phyloP scores from a whole-genome alignment of 2,888 invertebrate genomes.

The Lepeophtheirus nordmannii region DNA sequence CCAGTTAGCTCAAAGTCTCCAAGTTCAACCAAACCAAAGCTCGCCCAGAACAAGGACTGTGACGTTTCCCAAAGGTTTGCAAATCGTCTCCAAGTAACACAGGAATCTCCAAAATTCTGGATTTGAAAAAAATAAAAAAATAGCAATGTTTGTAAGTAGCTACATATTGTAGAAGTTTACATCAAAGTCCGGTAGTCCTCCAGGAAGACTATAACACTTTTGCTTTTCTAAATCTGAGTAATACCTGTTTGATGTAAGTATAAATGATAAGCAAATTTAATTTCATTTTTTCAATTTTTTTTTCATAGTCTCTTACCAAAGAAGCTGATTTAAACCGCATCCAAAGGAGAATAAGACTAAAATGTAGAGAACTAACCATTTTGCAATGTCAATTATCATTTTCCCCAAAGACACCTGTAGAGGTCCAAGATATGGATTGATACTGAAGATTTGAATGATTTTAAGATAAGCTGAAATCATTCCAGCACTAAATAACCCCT shows the following conservation, averaged over 20 bases:
- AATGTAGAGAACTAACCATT: conserved; percentile 37
- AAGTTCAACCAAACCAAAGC: conserved; percentile 81
- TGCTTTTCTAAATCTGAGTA: conserved; percentile 56
- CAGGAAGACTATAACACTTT: conserved; percentile 57
- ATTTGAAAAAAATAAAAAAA: not conserved
- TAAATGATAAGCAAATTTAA: too few species aligned
- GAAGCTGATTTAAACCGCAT: conserved; percentile 54
- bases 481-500: conserved; percentile 82
- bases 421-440: conserved; percentile 80
- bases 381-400: conserved; percentile 36
- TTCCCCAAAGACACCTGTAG: conserved; percentile 77
- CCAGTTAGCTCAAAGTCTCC: conserved; percentile 72
- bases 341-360: conserved; percentile 36
- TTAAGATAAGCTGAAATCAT: conserved; percentile 83
- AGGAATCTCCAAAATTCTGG: conserved; percentile 18
- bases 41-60: conserved; percentile 89
- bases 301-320: conserved; percentile 34
- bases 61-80: conserved; percentile 66
- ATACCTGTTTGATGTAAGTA: conserved; percentile 35
- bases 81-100: conserved; percentile 24
- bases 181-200: conserved; percentile 49
- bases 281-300: not conserved
- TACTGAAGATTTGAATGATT: conserved; percentile 76
- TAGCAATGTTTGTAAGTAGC: too few species aligned
- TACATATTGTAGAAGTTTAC: not conserved